These are phyloP conservation scores for Coelopa pilipes DNA, from an alignment of 2,888 invertebrate genomes.

Conservation along the genomic window DNA sequence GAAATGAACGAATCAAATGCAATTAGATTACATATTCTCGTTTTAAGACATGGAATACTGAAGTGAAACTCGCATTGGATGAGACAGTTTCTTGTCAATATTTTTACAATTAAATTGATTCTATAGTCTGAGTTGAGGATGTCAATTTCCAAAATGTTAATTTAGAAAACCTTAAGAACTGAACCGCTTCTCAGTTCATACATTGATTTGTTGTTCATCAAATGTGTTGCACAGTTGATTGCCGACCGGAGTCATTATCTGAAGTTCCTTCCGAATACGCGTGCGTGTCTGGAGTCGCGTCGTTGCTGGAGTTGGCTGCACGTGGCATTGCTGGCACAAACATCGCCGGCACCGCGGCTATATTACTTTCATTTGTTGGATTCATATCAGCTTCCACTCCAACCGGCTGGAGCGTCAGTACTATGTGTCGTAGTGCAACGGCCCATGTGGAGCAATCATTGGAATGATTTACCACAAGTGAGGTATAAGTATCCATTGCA, in stretches of 20 bases:
- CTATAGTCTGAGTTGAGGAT: constrained; percentile 18
- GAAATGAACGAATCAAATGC: constrained; percentile 23
- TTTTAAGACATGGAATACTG: constrained; percentile 21
- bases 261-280: constrained; percentile 3
- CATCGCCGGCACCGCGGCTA: constrained; percentile 45
- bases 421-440: constrained; percentile 52
- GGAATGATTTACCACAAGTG: constrained; percentile 54
- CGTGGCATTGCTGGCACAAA: constrained; percentile 51
- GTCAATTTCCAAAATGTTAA: constrained; percentile 16
- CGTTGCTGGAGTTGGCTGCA: constrained; percentile 38
- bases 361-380: constrained; percentile 39
- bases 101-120: constrained; percentile 18
- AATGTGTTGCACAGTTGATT: constrained; percentile 50
- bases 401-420: constrained; percentile 51
- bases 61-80: constrained; percentile 6
- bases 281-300: constrained; percentile 40
- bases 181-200: constrained; percentile 6
- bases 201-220: constrained; percentile 40
- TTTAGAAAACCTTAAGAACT: constrained; percentile 3
- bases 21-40: constrained; percentile 26
- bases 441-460: constrained; percentile 55
- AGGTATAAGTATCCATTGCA: constrained; percentile 55
- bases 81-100: neutral
- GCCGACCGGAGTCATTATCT: neutral
- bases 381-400: constrained; percentile 35